Base-by-base conservation (phyloP, 2,797 vertebrate species). In the Setipinna tenuifilis region DNA sequence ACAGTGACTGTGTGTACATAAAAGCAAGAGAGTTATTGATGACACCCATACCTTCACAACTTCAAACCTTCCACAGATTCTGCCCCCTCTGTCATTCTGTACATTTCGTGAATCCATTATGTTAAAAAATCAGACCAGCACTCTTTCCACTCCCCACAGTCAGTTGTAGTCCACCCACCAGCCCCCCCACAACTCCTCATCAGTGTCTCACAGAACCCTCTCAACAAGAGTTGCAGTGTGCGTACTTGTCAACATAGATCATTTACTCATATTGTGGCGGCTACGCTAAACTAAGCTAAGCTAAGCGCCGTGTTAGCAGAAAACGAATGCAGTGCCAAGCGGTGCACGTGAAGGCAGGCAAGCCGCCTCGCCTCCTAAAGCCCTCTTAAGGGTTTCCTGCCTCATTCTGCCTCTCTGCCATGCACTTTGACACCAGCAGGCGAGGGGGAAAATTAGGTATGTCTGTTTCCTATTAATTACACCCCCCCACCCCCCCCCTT, bases 391-490 rank as follows among this genome's bases (percentile, higher is more conserved):
- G 91, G 90, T 91, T 91, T 91, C 91, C 93, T 91, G 90, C 92
- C 48, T 93, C 92, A 92, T 92, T 85, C 58, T 89, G 93, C 90
- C 94, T 94, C 90, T 92, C 85, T 89, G 92, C 92, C 92, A 19
- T 90, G 86, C 92, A 89, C 93, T 91, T 92, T 95, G 95, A 96
- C 96, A 96, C 93, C 93, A 94, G 94, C 93, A 94, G 94, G 92
- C 93, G 92, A 94, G 93, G 93, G 94, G 94, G 95, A 95, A 89
- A 96, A 96, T 96, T 95, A 96, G 95, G 95, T 95, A 95, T 95
- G 95, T 96, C 94, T 95, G 93, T 94, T 95, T 93, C 94, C 95
- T 96, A 96, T 96, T 96, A 96, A 96, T 96, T 96, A 96, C 95
- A 94, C 94, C 94, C 95, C 95, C 10, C 46, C 46, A 3, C 50